Evolutionary conservation across 2,797 vertebrate species (phyloP).

Genomic region (Ctenochaetus hawaiiensis): DNA sequence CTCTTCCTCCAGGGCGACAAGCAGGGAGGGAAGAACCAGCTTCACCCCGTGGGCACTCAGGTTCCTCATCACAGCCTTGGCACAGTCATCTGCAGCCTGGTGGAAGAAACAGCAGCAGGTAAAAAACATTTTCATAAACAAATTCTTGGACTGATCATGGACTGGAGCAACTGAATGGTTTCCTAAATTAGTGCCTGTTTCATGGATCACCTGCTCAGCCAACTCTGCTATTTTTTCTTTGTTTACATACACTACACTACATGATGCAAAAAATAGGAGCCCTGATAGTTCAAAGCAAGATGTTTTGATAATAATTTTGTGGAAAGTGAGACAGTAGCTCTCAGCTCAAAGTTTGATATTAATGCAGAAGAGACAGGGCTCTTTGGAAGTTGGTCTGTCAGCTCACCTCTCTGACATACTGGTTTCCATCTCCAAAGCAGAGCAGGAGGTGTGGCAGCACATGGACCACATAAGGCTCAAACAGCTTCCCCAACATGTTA

Average conservation of each 20-base stretch:
- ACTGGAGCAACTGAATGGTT: not conserved
- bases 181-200: not conserved
- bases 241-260: not conserved
- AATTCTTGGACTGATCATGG: not conserved
- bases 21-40: constrained; percentile 95
- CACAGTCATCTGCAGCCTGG: constrained; percentile 98
- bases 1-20: constrained; percentile 97
- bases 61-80: constrained; percentile 99
- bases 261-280: not conserved
- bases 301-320: not conserved
- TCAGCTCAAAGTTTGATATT: too few relatives aligned
- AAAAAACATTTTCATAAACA: not conserved
- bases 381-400: not conserved
- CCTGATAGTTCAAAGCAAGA: not conserved
- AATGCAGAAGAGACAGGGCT: not conserved
- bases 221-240: not conserved
- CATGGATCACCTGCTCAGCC: too few relatives aligned
- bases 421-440: constrained; percentile 98
- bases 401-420: constrained; percentile 96
- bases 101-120: not conserved
- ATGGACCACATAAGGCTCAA: constrained; percentile 97
- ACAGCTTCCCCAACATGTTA: constrained; percentile 98
- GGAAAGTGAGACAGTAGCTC: not conserved
- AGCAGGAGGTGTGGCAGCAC: constrained; percentile 96
- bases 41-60: constrained; percentile 98